These are phyloP conservation scores for Neria commutata DNA, from an alignment of 2,888 invertebrate species.

Conservation along the genomic window DNA sequence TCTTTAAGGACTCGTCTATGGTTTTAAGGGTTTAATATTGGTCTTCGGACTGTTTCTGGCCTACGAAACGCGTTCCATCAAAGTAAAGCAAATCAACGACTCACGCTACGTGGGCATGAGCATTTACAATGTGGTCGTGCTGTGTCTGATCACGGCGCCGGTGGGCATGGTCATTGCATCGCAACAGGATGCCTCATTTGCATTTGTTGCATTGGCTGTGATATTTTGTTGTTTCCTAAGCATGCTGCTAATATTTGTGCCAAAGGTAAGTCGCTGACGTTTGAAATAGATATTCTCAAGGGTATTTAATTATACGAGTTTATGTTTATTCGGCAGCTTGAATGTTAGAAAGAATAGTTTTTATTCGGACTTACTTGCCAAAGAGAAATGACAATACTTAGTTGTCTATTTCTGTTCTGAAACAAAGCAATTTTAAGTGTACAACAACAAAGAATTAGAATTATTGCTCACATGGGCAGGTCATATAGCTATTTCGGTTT, in stretches of 20 bases:
- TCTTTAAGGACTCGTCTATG: conserved; percentile 85
- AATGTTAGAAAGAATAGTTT: too few relatives aligned
- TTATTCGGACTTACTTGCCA: too few relatives aligned
- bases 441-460: too few relatives aligned
- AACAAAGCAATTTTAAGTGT: too few relatives aligned
- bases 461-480: too few relatives aligned
- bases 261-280: conserved; percentile 90
- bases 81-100: conserved; percentile 97
- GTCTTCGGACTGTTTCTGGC: conserved; percentile 97
- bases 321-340: too few relatives aligned
- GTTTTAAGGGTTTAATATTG: conserved; percentile 94
- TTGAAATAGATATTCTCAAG: too few relatives aligned
- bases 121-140: conserved; percentile 98
- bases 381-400: too few relatives aligned
- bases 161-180: conserved; percentile 96
- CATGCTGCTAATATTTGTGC: conserved; percentile 97
- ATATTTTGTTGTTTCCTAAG: conserved; percentile 98
- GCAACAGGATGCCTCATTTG: conserved; percentile 97
- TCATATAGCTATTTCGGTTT: too few relatives aligned
- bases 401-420: too few relatives aligned
- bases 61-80: conserved; percentile 97
- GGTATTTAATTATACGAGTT: too few relatives aligned
- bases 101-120: conserved; percentile 98
- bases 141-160: conserved; percentile 97
- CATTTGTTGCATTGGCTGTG: conserved; percentile 94